Evolutionary conservation across 1,140 invertebrate genomes (phyloP), one percentile per base, ranked within the genome.

Genomic region (Trichoplusia ni): DNA sequence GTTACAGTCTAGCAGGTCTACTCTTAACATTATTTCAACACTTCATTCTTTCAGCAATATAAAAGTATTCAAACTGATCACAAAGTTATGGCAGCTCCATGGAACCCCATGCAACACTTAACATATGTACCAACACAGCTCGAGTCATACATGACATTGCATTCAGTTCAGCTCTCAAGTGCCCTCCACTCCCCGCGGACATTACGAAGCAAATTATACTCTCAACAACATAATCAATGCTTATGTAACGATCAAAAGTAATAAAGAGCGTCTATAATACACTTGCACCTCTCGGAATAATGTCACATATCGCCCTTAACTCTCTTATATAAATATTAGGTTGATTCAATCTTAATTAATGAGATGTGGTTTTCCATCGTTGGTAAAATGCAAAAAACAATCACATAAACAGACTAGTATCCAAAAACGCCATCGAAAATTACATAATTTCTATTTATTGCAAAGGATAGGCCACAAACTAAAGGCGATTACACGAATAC

Each of bases 11-110:
- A 90, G 86, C 88, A 88, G 70, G 79, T 89, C 88, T 90, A 90
- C 81, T 77, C 85, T 90, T 89, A 88, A 82, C 78, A 86, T 82
- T 86, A 88, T 79, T 70, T 79, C 79, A 87, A 87, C 79, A 82
- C 71, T 84, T 81, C 79, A 85, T 80, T 83, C 84, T 83, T 77
- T 83, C 82, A 82, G 84, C 82, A 89, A 83, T 87, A 89, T 89
- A 90, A 89, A 90, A 90, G 83, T 90, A 90, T 89, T 90, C 85
- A 90, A 90, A 90, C 86, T 84, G 84, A 90, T 90, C 88, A 90
- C 85, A 89, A 84, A 83, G 79, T 81, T 90, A 89, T 89, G 86
- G 88, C 86, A 88, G 86, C 69, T 83, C 86, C 84, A 89, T 83
- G 84, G 84, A 89, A 90, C 86, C 69, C 84, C 86, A 86, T 83